Base-by-base conservation (phyloP, 2,113 vertebrate species). In the Oxyura jamaicensis region DNA sequence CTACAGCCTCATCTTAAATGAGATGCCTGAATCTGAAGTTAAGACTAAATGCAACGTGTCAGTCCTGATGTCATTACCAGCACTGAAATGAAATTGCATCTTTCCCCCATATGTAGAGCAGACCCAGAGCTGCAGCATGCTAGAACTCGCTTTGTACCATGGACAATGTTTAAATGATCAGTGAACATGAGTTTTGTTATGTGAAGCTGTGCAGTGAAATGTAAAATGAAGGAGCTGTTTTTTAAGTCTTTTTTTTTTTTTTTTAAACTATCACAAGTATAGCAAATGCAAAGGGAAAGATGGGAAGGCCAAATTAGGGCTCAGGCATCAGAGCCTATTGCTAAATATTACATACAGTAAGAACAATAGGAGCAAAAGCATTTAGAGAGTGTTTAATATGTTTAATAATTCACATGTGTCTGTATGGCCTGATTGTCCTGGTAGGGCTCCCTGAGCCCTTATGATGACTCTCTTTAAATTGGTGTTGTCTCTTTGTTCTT, bases 71-170 rank as follows among this genome's bases (percentile, higher is more conserved):
- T 21, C 67, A 35, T 92, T 91, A 26, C 59, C 58, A 73, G 8
- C n/a, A 17, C 9, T 41, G 48, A 76, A 68, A 59, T 76, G 48
- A 67, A 71, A n/a, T 63, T 0, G 0, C 41, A 2, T 36, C 3
- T 86, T 48, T 92, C 52, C 14, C 5, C 48, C 6, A 4, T 26
- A 72, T 41, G 31, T 56, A 16, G 52, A 82, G n/a, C 3, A 22
- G 23, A 35, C 19, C 8, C 22, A 33, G 39, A 62, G 42, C 25
- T 75, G 52, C 25, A 39, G 23, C 18, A 17, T 62, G 8, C 17
- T 82, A 78, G 52, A 85, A 22, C 35, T 83, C 6, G 2, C 36
- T 41, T 67, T 31, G 5, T 90, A 19, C 41, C 31, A n/a, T 58
- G 39, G 23, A 5, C 12, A 2, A 42, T 36, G 6, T 56, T 91